Evolutionary conservation across 2,797 vertebrate species (phyloP).

Genomic region (Apogon hyalosoma): DNA sequence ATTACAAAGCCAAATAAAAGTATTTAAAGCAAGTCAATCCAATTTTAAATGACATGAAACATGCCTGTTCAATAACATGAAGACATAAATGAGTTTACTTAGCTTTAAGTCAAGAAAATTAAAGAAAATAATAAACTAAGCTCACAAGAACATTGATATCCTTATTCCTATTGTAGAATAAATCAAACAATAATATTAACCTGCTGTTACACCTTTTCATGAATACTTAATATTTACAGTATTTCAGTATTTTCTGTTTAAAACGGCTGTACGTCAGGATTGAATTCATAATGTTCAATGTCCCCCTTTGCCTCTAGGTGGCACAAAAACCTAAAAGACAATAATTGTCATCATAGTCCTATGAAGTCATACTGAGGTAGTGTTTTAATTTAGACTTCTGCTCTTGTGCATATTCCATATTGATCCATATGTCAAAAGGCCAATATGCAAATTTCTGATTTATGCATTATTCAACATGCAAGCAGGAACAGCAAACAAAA

Average conservation of each 20-base stretch:
- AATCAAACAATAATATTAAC: too few relatives aligned
- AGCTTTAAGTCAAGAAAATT: background rate
- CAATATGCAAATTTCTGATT: background rate
- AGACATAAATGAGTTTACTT: background rate
- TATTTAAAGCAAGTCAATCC: too few relatives aligned
- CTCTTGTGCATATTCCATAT: background rate
- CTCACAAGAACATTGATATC: too few relatives aligned
- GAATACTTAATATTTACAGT: too few relatives aligned
- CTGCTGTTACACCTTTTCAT: too few relatives aligned
- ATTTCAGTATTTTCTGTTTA: background rate
- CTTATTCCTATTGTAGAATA: too few relatives aligned
- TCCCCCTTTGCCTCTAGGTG: slow-evolving; percentile 61
- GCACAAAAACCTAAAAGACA: slow-evolving; percentile 48
- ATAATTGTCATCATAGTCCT: background rate
- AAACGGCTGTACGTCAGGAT: background rate
- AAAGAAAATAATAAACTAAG: background rate
- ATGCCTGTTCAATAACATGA: background rate
- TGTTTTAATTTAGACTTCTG: background rate
- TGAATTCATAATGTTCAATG: background rate
- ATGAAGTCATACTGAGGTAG: background rate
- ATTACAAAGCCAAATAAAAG: background rate
- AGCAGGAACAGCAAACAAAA: background rate
- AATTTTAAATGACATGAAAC: background rate
- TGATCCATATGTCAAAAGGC: too few relatives aligned
- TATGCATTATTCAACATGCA: background rate